Evolutionary conservation across 2,888 invertebrate genomes (phyloP), one percentile per base, ranked within the genome.

Genomic region (Eucera pruinosa): DNA sequence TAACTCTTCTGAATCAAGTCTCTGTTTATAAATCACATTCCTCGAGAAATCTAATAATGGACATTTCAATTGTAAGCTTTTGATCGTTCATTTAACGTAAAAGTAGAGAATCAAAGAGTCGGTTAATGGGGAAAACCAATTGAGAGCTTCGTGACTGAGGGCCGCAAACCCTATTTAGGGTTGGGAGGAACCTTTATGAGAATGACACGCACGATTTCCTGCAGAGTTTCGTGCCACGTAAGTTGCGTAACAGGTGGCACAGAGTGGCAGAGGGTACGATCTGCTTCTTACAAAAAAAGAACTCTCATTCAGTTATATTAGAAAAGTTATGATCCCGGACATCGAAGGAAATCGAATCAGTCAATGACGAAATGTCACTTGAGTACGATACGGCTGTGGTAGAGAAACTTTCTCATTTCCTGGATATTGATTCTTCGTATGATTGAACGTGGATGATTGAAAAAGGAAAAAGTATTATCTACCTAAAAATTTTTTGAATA

Each of bases 221-320:
- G 48, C 50, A 1, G 62, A 58, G 58, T 62, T 71, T 64, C 64
- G 77, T 66, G 78, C 79, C 78, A 71, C 76, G 80, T 80, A 80
- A 80, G 73, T 77, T 75, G 79, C 75, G 83, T 84, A 86, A 87
- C 83, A 85, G 80, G 82, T 85, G 84, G 83, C 70, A 64, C 61
- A 25, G 71, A 77, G 55, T 69, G 68, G 65, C 66, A 71, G 70
- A 60, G 55, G 65, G 39, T 57, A 39, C 33, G 47, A 9, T 27
- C 9, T 39, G 43, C 13, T 47, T 54, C 54, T 33, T 43, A 2
- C 45, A 45, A 27, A 57, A 20, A 25, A 30, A 23, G 43, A 55
- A 66, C 69, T 68, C 75, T 69, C 70, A 77, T 80, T 86, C 84
- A 61, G 71, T 85, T 79, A 86, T 82, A 86, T 86, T 84, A 82